phyloP scores from a whole-genome alignment of 2,888 invertebrate species.

The Lithophane socia region DNA sequence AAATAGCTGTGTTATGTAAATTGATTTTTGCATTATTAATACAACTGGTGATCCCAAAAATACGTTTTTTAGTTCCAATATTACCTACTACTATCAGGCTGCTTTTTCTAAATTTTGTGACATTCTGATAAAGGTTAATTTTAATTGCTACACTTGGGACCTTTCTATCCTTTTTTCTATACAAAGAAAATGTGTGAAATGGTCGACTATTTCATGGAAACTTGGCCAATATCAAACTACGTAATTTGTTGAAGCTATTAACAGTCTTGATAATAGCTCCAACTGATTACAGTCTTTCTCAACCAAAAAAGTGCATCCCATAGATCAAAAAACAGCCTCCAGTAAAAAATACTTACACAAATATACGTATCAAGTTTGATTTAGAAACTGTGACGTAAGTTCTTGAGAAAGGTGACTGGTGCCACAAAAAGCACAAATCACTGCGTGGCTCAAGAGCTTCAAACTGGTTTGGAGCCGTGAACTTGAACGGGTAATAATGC shows the following conservation, averaged over 20 bases:
- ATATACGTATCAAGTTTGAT: conserved; percentile 42
- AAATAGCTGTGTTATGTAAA: background rate
- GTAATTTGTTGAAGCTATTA: background rate
- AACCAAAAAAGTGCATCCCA: conserved; percentile 6
- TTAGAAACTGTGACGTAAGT: conserved; percentile 47
- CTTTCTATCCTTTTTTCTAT: background rate
- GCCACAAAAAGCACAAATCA: conserved; percentile 60
- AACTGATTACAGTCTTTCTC: conserved; percentile 2
- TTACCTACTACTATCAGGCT: background rate
- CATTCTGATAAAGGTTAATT: background rate
- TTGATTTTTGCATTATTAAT: conserved; percentile 10
- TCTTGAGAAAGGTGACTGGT: conserved; percentile 46
- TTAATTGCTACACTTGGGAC: background rate
- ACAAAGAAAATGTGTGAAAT: background rate
- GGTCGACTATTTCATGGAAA: background rate
- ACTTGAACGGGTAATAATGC: conserved; percentile 61
- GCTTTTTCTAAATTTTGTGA: background rate
- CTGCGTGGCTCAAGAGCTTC: conserved; percentile 32
- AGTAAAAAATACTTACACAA: conserved; percentile 31
- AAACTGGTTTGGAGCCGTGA: conserved; percentile 65
- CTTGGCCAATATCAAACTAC: background rate
- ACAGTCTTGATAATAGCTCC: background rate
- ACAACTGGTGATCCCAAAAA: background rate
- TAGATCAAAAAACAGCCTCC: conserved; percentile 19
- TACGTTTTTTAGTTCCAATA: background rate